Percentiles rank a stretch among this genome's conserved stretches.
Evolutionary conservation across 2,113 vertebrate genomes (phyloP).

Genomic region (Oncorhynchus keta): DNA sequence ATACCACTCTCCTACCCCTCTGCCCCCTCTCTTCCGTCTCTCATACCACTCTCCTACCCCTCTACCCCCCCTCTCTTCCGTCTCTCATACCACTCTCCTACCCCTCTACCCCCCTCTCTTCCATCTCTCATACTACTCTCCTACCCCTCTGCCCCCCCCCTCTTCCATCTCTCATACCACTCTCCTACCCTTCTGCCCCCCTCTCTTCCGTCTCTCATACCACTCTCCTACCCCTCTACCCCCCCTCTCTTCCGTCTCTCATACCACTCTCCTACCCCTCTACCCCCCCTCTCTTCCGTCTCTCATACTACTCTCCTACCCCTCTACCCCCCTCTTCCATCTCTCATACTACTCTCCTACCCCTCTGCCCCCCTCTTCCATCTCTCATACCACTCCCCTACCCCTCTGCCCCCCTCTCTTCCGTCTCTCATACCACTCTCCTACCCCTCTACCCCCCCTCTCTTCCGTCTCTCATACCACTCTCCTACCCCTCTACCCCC

Average conservation of each 20-base stretch:
- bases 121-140: background rate
- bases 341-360: too few relatives aligned
- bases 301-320: background rate
- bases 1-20: too few relatives aligned
- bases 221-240: too few relatives aligned
- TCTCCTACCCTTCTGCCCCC: background rate
- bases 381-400: too few relatives aligned
- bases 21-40: too few relatives aligned
- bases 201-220: background rate
- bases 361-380: too few relatives aligned
- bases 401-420: background rate
- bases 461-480: background rate
- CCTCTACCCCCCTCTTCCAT: background rate
- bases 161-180: background rate
- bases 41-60: too few relatives aligned
- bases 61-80: too few relatives aligned
- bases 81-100: too few relatives aligned
- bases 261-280: background rate
- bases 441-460: background rate
- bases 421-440: background rate
- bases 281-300: background rate
- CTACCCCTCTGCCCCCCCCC: background rate
- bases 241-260: background rate
- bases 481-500: too few relatives aligned
- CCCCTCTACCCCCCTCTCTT: background rate